phyloP scores from a whole-genome alignment of 2,113 vertebrate genomes.

The Aegithalos caudatus region DNA sequence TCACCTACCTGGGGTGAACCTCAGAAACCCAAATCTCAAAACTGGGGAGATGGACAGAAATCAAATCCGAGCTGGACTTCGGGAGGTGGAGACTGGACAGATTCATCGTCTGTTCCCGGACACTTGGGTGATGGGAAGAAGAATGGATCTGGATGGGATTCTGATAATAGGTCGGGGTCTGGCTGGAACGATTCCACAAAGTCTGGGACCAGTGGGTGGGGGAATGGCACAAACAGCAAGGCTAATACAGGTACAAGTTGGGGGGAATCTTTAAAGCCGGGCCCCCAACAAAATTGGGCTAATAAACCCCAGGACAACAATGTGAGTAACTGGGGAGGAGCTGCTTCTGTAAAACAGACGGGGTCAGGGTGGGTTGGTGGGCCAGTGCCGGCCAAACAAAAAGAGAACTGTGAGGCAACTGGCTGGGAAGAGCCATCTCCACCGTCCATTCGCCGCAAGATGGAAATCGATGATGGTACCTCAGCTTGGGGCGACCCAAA shows the following conservation, averaged over 20 bases:
- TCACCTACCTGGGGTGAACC: conserved; percentile 88
- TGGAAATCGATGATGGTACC: conserved; percentile 98
- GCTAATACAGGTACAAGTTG: conserved; percentile 81
- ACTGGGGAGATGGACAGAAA: conserved; percentile 90
- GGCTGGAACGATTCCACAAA: conserved; percentile 76
- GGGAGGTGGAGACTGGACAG: conserved; percentile 77
- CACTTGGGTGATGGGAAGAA: conserved; percentile 86
- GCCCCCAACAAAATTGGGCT: conserved; percentile 86
- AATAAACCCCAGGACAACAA: conserved; percentile 86
- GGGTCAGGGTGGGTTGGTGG: conserved; percentile 84
- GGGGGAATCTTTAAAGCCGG: conserved; percentile 85
- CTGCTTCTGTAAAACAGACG: conserved; percentile 90
- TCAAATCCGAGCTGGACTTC: conserved; percentile 84
- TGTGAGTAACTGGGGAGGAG: conserved; percentile 90
- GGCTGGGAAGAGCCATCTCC: conserved; percentile 98
- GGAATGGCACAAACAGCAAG: conserved; percentile 76
- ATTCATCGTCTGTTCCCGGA: conserved; percentile 73
- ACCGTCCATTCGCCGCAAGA: conserved; percentile 94
- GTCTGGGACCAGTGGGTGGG: conserved; percentile 79
- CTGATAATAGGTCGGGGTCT: conserved; percentile 74
- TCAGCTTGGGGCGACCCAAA: conserved; percentile 97
- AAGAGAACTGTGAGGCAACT: conserved; percentile 85
- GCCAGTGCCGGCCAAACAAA: conserved; percentile 80
- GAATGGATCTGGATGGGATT: conserved; percentile 86
- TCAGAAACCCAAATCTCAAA: conserved; percentile 84